Conservation (phyloP, 2,888 invertebrate genomes). For the Pristionchus maxplancki region DNA sequence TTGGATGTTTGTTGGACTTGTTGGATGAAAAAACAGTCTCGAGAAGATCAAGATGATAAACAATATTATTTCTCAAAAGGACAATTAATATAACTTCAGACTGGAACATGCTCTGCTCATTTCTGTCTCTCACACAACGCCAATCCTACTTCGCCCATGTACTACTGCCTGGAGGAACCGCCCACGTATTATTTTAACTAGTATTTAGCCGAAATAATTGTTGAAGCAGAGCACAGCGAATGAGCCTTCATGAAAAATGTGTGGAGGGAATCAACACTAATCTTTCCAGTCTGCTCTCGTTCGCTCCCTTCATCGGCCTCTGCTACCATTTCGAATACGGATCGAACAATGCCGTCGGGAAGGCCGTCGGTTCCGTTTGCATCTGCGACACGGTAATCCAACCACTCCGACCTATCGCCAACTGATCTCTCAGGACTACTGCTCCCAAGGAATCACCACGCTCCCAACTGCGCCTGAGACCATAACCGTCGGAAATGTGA, state of each 20-base stretch:
- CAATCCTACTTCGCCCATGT: neutral
- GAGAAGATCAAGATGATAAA: neutral
- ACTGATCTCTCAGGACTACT: constrained; percentile 44
- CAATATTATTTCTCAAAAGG: neutral
- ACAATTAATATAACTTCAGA: neutral
- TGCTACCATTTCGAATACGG: constrained; percentile 45
- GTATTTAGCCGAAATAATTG: too few species aligned
- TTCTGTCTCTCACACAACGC: neutral
- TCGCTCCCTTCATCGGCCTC: constrained; percentile 45
- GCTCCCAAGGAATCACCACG: neutral
- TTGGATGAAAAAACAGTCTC: neutral
- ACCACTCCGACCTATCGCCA: neutral
- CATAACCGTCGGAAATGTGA: neutral
- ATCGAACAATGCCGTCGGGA: neutral
- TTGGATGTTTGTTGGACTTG: too few species aligned
- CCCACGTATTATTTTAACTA: neutral
- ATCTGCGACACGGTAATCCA: constrained; percentile 35
- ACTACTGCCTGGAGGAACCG: constrained; percentile 14
- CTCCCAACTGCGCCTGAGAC: neutral
- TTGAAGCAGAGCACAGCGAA: too few species aligned
- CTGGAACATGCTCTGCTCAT: neutral
- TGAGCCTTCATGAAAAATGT: too few species aligned
- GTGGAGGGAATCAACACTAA: too few species aligned
- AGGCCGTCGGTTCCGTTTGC: neutral
- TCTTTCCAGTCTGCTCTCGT: neutral